phyloP scores from a whole-genome alignment of 2,888 invertebrate genomes.

The Tinea trinotella region DNA sequence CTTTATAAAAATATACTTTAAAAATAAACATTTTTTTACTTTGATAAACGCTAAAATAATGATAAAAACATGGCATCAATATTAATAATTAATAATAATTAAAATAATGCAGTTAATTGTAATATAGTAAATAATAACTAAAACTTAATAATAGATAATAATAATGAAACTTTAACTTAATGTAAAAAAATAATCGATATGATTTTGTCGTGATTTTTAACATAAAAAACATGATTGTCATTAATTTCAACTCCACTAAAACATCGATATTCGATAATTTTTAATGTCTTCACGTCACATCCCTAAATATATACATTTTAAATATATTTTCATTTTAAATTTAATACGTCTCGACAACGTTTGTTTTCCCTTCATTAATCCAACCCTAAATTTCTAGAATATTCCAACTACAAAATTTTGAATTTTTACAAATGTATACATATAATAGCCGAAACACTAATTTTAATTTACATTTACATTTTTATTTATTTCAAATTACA shows the following conservation, averaged over 20 bases:
- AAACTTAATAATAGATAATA: slow-evolving; percentile 27
- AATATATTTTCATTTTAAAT: slow-evolving; percentile 33
- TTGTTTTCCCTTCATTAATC: slow-evolving; percentile 31
- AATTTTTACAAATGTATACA: slow-evolving; percentile 32
- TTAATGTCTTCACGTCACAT: slow-evolving; percentile 53
- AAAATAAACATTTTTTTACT: slow-evolving; percentile 56
- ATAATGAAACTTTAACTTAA: slow-evolving; percentile 36
- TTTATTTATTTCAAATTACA: slow-evolving; percentile 19
- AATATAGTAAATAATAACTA: slow-evolving; percentile 1
- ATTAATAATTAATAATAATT: slow-evolving; percentile 20
- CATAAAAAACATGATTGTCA: slow-evolving; percentile 23
- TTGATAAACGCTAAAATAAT: slow-evolving; percentile 56
- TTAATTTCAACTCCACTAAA: slow-evolving; percentile 39
- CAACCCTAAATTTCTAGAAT: slow-evolving; percentile 46
- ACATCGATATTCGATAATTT: slow-evolving; percentile 54
- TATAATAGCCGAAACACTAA: slow-evolving; percentile 18
- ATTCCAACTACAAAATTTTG: slow-evolving; percentile 57
- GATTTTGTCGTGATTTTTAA: slow-evolving; percentile 23
- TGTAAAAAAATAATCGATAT: slow-evolving; percentile 29
- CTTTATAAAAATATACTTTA: slow-evolving; percentile 64
- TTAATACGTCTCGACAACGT: slow-evolving; percentile 6
- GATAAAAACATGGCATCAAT: slow-evolving; percentile 67
- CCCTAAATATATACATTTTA: slow-evolving; percentile 59
- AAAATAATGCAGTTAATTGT: slow-evolving; percentile 17
- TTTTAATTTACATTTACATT: slow-evolving; percentile 11